Conservation (phyloP, 2,113 vertebrate genomes). For the Tychaedon coryphoeus region DNA sequence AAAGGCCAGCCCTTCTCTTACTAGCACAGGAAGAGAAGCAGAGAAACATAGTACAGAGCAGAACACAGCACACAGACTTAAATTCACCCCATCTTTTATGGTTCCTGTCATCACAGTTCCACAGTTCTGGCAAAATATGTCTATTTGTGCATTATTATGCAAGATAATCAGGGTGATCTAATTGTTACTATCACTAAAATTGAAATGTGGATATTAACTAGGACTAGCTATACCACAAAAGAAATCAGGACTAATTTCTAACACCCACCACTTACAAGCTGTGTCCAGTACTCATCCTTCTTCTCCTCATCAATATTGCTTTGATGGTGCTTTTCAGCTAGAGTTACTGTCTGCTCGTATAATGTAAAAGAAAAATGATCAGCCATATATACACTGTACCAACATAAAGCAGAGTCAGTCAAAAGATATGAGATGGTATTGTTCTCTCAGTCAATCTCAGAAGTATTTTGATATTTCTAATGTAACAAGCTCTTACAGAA, state of each 20-base stretch:
- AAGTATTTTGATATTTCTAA: not conserved
- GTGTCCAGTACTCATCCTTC: not conserved
- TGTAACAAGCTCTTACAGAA: not conserved
- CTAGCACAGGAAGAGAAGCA: not conserved
- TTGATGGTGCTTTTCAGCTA: not conserved
- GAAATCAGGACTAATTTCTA: not conserved
- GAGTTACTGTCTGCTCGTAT: not conserved
- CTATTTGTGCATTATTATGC: not conserved
- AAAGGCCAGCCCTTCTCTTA: not conserved
- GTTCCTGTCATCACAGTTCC: not conserved
- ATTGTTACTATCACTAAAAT: not conserved
- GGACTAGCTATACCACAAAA: not conserved
- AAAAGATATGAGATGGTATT: not conserved
- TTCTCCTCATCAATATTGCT: not conserved
- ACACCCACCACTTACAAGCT: not conserved
- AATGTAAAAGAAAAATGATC: not conserved
- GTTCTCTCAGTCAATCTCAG: not conserved
- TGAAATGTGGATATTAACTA: not conserved
- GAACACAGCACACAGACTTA: not conserved
- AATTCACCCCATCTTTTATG: not conserved
- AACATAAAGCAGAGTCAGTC: not conserved
- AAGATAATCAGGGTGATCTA: not conserved
- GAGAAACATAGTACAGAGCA: not conserved
- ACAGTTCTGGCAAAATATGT: not conserved
- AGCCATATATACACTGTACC: not conserved